These are phyloP conservation scores for Drosophila setosimentum DNA, from an alignment of 2,888 invertebrate species.

Conservation along the genomic window DNA sequence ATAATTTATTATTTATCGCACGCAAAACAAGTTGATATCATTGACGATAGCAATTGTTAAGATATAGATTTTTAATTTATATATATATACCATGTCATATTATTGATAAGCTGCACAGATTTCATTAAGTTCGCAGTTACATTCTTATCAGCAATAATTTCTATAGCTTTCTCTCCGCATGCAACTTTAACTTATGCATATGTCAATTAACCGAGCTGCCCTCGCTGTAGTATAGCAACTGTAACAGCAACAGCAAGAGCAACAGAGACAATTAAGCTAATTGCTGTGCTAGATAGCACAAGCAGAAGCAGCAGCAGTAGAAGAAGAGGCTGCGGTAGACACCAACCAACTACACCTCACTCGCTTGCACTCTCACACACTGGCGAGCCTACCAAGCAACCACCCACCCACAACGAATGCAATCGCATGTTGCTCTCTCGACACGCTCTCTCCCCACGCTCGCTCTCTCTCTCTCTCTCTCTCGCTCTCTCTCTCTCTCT, in stretches of 20 bases:
- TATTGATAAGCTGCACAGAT: no score
- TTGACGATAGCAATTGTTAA: no score
- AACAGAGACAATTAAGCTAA: conserved; percentile 81
- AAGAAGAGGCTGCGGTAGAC: conserved; percentile 37
- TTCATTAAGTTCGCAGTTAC: no score
- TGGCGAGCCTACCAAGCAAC: neutral
- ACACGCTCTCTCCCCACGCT: conserved; percentile 30
- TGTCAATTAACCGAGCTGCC: conserved; percentile 12
- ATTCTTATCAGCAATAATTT: neutral
- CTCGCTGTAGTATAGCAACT: conserved; percentile 51
- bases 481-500: conserved; percentile 21
- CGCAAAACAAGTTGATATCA: no score
- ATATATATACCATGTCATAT: no score
- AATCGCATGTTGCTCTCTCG: conserved; percentile 14
- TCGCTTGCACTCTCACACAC: conserved; percentile 1
- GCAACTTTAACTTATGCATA: neutral
- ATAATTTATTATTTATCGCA: no score
- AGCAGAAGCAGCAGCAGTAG: conserved; percentile 8
- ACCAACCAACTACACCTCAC: conserved; percentile 32
- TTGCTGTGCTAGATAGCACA: conserved; percentile 61
- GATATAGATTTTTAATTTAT: no score
- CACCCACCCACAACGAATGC: conserved; percentile 35
- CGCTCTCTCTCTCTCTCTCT: conserved; percentile 6
- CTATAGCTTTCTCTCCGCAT: neutral
- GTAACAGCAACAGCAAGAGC: conserved; percentile 28